Base-by-base conservation (phyloP, 2,797 vertebrate genomes). In the Gila robusta region DNA sequence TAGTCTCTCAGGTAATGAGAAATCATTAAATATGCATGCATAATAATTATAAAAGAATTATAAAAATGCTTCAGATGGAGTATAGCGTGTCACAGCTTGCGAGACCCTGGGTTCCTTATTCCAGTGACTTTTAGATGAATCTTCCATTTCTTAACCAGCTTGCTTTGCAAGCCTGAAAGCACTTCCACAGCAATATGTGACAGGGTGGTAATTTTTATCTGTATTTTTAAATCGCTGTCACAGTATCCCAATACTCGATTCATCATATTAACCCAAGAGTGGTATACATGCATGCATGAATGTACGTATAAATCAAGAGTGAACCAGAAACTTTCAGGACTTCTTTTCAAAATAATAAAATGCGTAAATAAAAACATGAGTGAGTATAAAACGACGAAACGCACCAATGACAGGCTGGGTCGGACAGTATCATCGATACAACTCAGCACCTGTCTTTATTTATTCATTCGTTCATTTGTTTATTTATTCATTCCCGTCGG, bases 371-470 rank as follows among this genome's bases (percentile, higher is more conserved):
- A 9, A 91, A 88, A 88, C 35, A 88, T 82, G 89, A 87, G 28
- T 14, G 4, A 21, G 49, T 21, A 23, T 52, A 77, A 72, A 78
- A 79, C 9, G 6, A 52, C 26, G 47, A 86, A 69, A 78, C n/a
- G 28, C 71, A 80, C 52, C 62, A 81, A 39, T 67, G 73, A 21
- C 23, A 11, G 26, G 81, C 79, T 62, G 90, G 87, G 88, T 71
- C 86, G 49, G 85, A 89, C 89, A 86, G 88, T 90, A 92, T 91
- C 88, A 87, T 89, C 89, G 89, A 88, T 92, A 91, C 88, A 82
- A 88, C 89, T 90, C 91, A 90, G 92, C 86, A 9, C 82, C 73
- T 71, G 83, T 67, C 78, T 79, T 86, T 87, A 79, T 87, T 78
- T 79, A 87, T 88, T 86, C 74, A 81, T 82, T 72, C 54, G 17